These are phyloP conservation scores for Lepidotrigona ventralis DNA, from an alignment of 1,140 invertebrate genomes.

Conservation along the genomic window DNA sequence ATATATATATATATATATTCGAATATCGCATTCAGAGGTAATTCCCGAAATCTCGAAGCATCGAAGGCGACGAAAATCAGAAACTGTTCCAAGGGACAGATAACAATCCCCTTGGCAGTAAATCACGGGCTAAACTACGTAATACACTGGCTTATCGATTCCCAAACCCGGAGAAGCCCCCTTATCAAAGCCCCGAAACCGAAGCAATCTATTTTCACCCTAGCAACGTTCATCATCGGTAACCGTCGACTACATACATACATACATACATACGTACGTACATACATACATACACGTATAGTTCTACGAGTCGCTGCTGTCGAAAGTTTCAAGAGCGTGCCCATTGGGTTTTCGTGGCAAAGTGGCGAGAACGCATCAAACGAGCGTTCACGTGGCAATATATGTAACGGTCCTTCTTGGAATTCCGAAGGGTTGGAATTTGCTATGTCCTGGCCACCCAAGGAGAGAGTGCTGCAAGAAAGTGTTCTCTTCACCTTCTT, in stretches of 20 bases:
- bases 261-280: no score
- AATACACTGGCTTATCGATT: not conserved
- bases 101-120: not conserved
- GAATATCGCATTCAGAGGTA: no score
- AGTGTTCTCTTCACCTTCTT: slow-evolving; percentile 17
- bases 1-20: no score
- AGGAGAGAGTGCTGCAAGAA: slow-evolving; percentile 19
- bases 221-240: not conserved
- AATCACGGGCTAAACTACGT: not conserved
- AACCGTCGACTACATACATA: no score
- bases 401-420: slow-evolving; percentile 62
- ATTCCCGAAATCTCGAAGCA: not conserved
- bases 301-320: no score
- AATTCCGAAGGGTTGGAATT: slow-evolving; percentile 60
- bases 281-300: no score
- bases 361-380: slow-evolving; percentile 26
- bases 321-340: not conserved
- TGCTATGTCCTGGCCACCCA: slow-evolving; percentile 60
- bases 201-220: slow-evolving; percentile 1
- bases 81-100: not conserved
- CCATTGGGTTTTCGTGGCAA: slow-evolving; percentile 3
- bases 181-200: not conserved
- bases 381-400: slow-evolving; percentile 43
- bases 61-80: not conserved
- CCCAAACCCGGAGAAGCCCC: not conserved